Conservation (phyloP, 2,888 invertebrate species). For the Elmis aenea region DNA sequence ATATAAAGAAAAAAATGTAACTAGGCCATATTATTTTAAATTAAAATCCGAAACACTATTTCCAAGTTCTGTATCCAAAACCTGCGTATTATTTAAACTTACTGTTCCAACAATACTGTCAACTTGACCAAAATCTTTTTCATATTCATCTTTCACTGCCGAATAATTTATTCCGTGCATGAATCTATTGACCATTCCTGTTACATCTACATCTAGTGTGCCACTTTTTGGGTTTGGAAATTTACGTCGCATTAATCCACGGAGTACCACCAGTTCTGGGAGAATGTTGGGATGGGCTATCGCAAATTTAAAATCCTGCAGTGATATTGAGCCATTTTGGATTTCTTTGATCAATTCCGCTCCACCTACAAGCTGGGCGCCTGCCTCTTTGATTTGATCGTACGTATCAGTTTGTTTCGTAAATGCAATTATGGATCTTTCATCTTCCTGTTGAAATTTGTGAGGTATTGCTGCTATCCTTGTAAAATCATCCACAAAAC, state of each 20-base stretch:
- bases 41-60: background rate
- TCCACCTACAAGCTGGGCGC: constrained; percentile 70
- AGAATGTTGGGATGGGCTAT: constrained; percentile 77
- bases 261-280: constrained; percentile 67
- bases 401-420: constrained; percentile 61
- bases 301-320: constrained; percentile 67
- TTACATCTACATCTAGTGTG: constrained; percentile 63
- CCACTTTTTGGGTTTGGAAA: constrained; percentile 68
- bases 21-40: constrained; percentile 1
- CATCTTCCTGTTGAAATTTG: constrained; percentile 63
- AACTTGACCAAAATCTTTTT: constrained; percentile 66
- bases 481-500: constrained; percentile 64
- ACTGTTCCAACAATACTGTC: constrained; percentile 67
- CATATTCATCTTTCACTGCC: constrained; percentile 61
- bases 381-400: constrained; percentile 59
- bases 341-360: constrained; percentile 70
- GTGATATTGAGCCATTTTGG: constrained; percentile 63
- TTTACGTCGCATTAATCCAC: constrained; percentile 71
- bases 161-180: constrained; percentile 66
- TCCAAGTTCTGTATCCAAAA: background rate
- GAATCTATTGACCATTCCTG: constrained; percentile 58
- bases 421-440: constrained; percentile 68
- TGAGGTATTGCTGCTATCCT: constrained; percentile 64
- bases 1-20: constrained; percentile 8
- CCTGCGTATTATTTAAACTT: constrained; percentile 32